Evolutionary conservation across 2,888 invertebrate species (phyloP), one percentile per base, ranked within the genome.

Genomic region (Eulithis testata): DNA sequence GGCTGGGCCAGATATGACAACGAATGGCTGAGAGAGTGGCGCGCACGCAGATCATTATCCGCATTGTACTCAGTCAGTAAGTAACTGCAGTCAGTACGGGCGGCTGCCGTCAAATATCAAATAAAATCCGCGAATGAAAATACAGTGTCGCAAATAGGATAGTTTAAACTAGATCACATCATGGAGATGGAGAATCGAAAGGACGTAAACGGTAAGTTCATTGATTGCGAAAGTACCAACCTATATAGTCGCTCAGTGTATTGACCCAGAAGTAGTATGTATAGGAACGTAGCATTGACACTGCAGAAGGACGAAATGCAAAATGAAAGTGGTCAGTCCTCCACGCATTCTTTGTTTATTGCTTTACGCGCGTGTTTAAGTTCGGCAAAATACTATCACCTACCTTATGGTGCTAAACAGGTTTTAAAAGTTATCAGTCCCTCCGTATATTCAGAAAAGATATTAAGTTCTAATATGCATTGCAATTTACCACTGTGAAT

Each of bases 121-220:
- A 67, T 45, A 44, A 63, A 57, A 56, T 11, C 54, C 44, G 55
- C 52, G 31, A 43, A 57, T 53, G 57, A 60, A 64, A 58, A 58
- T 31, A 50, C 14, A 58, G 58, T 59, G 56, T n/a, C 37, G 43
- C 4, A 56, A 56, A 59, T 21, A 49, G 61, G 21, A 58, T 53
- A 55, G 49, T 12, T 40, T 57, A 7, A 52, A 57, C 11, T 27
- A 50, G 27, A 31, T 31, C 27, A 53, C 53, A 14, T 27, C 27
- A 59, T 68, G 61, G 61, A 68, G 53, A 57, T 67, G 63, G 54
- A 67, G 40, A 67, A 51, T 60, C 53, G 11, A 57, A 67, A 67
- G 50, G 63, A 63, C 36, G 50, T 58, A 11, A 67, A 60, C 49
- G 57, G 67, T 67, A 21, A 45, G 66, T 60, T n/a, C 14, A 57